Conservation (phyloP, 2,113 vertebrate species). For the Anolis sagrei region DNA sequence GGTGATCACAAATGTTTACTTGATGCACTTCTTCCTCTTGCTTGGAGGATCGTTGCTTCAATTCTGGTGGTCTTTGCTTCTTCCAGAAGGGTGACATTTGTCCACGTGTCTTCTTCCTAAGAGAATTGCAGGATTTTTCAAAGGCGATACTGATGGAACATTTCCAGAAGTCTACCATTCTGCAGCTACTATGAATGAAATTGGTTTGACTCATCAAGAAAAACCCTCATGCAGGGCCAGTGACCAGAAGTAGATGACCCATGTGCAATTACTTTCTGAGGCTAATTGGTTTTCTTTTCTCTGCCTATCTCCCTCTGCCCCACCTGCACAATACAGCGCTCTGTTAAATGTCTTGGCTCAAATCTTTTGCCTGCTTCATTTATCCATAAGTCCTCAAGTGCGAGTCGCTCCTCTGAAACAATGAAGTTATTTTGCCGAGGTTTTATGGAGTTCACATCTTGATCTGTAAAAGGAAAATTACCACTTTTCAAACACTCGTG, state of each 20-base stretch:
- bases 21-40: too few species aligned
- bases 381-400: slow-evolving; percentile 14
- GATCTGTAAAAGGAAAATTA: slow-evolving; percentile 62
- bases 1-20: too few species aligned
- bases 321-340: background rate
- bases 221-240: background rate
- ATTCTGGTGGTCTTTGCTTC: too few species aligned
- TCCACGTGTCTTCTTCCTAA: too few species aligned
- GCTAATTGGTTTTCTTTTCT: background rate
- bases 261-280: background rate
- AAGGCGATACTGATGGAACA: too few species aligned
- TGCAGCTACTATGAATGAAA: background rate
- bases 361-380: background rate
- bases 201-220: background rate
- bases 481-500: slow-evolving; percentile 49
- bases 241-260: background rate
- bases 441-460: slow-evolving; percentile 49
- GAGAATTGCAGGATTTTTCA: too few species aligned
- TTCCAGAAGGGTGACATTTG: too few species aligned
- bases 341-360: background rate
- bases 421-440: slow-evolving; percentile 38
- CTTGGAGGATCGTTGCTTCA: too few species aligned
- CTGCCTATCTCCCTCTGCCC: background rate
- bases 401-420: slow-evolving; percentile 15
- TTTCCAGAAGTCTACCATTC: background rate